phyloP scores from a whole-genome alignment of 2,888 invertebrate genomes.

The Coecobrya sp. region DNA sequence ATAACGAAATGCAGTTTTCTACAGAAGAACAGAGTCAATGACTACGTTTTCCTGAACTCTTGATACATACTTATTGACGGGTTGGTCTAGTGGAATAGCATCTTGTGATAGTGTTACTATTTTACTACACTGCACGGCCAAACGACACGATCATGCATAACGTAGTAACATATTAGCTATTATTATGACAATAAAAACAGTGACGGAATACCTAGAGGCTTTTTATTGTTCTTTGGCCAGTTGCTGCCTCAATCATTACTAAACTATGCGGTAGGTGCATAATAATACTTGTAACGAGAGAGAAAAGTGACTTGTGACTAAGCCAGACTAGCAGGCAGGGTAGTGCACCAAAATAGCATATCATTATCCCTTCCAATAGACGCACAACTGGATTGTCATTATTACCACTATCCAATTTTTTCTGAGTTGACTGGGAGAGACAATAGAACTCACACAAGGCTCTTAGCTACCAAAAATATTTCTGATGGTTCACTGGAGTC shows the following conservation, averaged over 20 bases:
- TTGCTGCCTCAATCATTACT: background rate
- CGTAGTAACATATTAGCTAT: background rate
- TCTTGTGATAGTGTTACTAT: constrained; percentile 32
- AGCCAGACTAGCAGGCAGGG: background rate
- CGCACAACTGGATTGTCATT: constrained; percentile 20
- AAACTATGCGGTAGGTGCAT: background rate
- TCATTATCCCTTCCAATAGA: background rate
- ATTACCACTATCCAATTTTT: constrained; percentile 42
- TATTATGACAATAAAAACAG: background rate
- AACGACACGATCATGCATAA: background rate
- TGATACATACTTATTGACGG: constrained; percentile 1
- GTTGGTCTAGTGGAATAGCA: background rate
- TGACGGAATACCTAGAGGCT: constrained; percentile 7
- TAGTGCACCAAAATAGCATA: background rate
- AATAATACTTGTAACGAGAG: background rate
- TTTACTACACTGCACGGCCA: background rate
- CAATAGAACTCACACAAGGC: constrained; percentile 8
- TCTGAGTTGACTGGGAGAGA: constrained; percentile 32
- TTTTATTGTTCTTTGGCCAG: constrained; percentile 32
- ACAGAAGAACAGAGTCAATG: background rate
- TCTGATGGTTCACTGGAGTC: constrained; percentile 12
- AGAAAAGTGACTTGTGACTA: background rate
- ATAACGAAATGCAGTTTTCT: background rate
- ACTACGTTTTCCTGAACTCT: background rate
- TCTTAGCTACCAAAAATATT: background rate